phyloP scores from a whole-genome alignment of 2,113 vertebrate genomes.

The Diphyllodes magnificus region DNA sequence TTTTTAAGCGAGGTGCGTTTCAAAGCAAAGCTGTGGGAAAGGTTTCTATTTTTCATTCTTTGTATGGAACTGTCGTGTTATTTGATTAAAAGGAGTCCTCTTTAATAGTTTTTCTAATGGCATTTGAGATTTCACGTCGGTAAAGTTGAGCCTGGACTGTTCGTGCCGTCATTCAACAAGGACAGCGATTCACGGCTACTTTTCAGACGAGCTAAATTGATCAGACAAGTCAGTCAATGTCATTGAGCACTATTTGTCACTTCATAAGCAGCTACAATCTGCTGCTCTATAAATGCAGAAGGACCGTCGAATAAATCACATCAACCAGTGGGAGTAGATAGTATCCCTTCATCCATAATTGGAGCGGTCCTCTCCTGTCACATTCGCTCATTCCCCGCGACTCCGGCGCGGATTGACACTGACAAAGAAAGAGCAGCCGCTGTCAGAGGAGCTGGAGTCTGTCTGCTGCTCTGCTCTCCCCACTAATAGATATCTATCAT shows the following conservation, averaged over 20 bases:
- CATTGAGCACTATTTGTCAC: slow-evolving; percentile 80
- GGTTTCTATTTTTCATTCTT: not conserved
- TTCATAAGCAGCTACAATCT: slow-evolving; percentile 79
- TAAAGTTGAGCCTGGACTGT: slow-evolving; percentile 48
- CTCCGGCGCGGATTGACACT: slow-evolving; percentile 78
- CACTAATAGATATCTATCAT: slow-evolving; percentile 70
- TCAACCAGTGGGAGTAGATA: slow-evolving; percentile 83
- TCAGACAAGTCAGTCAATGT: slow-evolving; percentile 90
- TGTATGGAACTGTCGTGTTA: fast-evolving
- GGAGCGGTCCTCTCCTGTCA: slow-evolving; percentile 81
- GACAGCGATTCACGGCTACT: slow-evolving; percentile 72
- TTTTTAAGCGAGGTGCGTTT: not conserved
- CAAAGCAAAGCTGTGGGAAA: not conserved
- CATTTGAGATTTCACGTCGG: not conserved
- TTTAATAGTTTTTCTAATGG: not conserved
- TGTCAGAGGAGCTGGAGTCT: slow-evolving; percentile 76
- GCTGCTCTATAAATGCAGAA: slow-evolving; percentile 77
- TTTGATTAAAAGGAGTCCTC: not conserved
- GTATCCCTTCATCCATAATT: slow-evolving; percentile 88
- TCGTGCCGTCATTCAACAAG: slow-evolving; percentile 65
- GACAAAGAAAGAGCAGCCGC: slow-evolving; percentile 76
- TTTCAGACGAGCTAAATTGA: slow-evolving; percentile 84
- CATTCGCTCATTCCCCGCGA: slow-evolving; percentile 72
- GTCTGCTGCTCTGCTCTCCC: slow-evolving; percentile 59
- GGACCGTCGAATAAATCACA: slow-evolving; percentile 85